phyloP scores from a whole-genome alignment of 2,113 vertebrate genomes.

The Serilophus lunatus region DNA sequence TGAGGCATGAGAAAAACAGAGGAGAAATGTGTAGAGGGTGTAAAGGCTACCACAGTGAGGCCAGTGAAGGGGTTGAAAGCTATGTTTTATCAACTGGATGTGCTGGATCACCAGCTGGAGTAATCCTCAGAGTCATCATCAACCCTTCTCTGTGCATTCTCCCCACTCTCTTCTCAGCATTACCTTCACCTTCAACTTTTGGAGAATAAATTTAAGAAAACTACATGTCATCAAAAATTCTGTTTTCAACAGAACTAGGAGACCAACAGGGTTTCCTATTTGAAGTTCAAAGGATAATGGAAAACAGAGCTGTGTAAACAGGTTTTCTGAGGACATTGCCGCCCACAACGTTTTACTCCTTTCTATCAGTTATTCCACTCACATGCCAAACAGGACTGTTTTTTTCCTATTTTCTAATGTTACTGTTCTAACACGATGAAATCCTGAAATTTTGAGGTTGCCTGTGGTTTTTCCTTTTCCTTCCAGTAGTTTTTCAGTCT shows the following conservation, averaged over 20 bases:
- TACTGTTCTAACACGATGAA: background rate
- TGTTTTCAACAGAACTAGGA: background rate
- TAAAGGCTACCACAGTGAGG: background rate
- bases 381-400: background rate
- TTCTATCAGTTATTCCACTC: background rate
- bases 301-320: background rate
- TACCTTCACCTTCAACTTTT: background rate
- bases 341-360: background rate
- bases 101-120: background rate
- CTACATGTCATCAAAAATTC: background rate
- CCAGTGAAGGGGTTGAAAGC: background rate
- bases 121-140: background rate
- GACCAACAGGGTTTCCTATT: background rate
- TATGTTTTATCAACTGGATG: background rate
- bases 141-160: background rate
- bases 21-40: background rate
- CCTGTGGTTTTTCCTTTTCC: background rate
- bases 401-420: background rate
- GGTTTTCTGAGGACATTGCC: background rate
- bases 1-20: background rate
- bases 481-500: background rate
- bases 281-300: constrained; percentile 26
- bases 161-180: background rate
- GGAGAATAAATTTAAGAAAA: background rate
- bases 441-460: background rate